Evolutionary conservation across 1,140 invertebrate genomes (phyloP).

Genomic region (Mactra quadrangularis): DNA sequence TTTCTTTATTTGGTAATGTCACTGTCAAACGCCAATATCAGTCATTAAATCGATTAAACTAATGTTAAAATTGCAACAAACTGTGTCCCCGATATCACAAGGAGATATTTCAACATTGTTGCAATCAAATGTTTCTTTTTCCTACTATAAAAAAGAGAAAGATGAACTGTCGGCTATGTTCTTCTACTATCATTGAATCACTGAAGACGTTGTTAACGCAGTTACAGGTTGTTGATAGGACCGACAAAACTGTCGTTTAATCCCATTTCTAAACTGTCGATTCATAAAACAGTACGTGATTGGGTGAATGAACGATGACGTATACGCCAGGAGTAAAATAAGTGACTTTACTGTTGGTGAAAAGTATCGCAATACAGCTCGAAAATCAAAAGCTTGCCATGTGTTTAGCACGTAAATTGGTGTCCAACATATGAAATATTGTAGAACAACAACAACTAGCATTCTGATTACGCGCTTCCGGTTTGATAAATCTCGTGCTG

Average conservation of each 20-base stretch:
- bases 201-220: too few species aligned
- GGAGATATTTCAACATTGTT: too few species aligned
- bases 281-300: conserved; percentile 98
- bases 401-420: conserved; percentile 95
- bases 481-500: conserved; percentile 85
- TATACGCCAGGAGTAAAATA: conserved; percentile 93
- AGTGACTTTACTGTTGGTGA: conserved; percentile 86
- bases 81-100: too few species aligned
- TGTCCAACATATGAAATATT: conserved; percentile 97
- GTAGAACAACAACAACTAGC: conserved; percentile 95
- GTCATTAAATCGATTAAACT: too few species aligned
- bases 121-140: too few species aligned
- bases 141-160: too few species aligned
- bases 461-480: conserved; percentile 94
- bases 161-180: too few species aligned
- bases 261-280: conserved; percentile 92
- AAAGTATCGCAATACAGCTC: conserved; percentile 84
- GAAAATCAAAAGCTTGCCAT: conserved; percentile 89
- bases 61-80: too few species aligned
- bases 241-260: conserved; percentile 78
- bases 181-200: too few species aligned
- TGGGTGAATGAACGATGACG: conserved; percentile 95
- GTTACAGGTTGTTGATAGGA: too few species aligned
- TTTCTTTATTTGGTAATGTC: too few species aligned
- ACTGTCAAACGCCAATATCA: too few species aligned